phyloP scores from a whole-genome alignment of 2,113 vertebrate species.

The Mastomys coucha region DNA sequence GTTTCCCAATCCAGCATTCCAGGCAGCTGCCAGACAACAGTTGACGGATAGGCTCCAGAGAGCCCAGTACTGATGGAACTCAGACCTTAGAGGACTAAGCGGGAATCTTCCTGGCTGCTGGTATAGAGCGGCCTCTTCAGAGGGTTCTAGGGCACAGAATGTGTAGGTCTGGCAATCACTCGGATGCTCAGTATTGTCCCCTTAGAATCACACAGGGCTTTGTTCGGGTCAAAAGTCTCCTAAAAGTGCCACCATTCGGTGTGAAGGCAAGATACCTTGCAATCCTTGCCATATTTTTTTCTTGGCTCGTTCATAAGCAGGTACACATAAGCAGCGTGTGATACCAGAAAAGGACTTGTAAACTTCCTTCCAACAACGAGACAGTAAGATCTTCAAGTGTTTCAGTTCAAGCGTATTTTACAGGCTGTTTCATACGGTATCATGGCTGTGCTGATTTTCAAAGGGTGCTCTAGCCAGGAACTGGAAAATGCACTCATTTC shows the following conservation, averaged over 20 bases:
- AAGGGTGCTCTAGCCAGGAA: background rate
- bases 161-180: background rate
- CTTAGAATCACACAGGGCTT: background rate
- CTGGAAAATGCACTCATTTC: background rate
- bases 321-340: background rate
- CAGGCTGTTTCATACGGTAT: fast-evolving
- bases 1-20: background rate
- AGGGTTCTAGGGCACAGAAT: background rate
- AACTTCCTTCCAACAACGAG: background rate
- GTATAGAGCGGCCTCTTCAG: background rate
- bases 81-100: fast-evolving
- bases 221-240: background rate
- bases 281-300: background rate
- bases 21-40: background rate
- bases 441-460: background rate
- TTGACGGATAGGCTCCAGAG: background rate
- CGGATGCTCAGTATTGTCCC: fast-evolving
- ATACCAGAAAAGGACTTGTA: background rate
- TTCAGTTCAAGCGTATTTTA: background rate
- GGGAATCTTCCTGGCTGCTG: background rate
- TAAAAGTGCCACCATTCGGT: fast-evolving
- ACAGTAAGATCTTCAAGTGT: background rate
- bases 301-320: background rate
- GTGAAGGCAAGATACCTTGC: background rate
- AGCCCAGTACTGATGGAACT: no score